Evolutionary conservation across 2,797 vertebrate genomes (phyloP).

Genomic region (Echiichthys vipera): DNA sequence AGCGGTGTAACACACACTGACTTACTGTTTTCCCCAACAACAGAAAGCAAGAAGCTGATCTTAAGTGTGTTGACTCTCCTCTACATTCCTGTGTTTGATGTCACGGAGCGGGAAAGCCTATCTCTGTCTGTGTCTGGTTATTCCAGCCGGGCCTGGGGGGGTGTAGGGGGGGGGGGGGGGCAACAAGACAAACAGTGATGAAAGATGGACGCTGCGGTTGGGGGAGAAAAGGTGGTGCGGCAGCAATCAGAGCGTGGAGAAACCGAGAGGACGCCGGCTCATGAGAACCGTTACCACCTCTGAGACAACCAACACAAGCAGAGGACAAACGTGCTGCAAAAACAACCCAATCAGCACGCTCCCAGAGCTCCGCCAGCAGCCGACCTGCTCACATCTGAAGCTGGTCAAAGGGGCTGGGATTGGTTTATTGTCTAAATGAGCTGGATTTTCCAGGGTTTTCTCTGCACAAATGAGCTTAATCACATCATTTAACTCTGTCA

Average conservation of each 20-base stretch:
- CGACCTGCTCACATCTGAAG: conserved; percentile 33
- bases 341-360: conserved; percentile 48
- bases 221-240: conserved; percentile 8
- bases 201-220: conserved; percentile 41
- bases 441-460: conserved; percentile 38
- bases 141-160: conserved; percentile 2
- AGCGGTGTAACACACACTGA: not conserved
- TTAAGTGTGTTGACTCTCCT: not conserved
- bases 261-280: conserved; percentile 1
- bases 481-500: conserved; percentile 41
- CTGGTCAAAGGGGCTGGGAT: conserved; percentile 21
- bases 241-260: conserved; percentile 23
- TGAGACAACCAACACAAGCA: conserved; percentile 8
- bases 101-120: not conserved
- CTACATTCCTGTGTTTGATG: conserved; percentile 27
- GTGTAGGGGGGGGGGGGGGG: conserved; percentile 5
- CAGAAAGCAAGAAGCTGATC: not conserved
- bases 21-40: too few species aligned
- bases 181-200: conserved; percentile 52
- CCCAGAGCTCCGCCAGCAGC: not conserved
- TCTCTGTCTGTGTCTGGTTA: conserved; percentile 32
- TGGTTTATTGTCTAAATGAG: conserved; percentile 54
- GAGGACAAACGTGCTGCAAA: conserved; percentile 40
- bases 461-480: conserved; percentile 47
- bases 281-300: not conserved